These are phyloP conservation scores for Lepidurus apus DNA, from an alignment of 1,140 invertebrate species.

Conservation along the genomic window DNA sequence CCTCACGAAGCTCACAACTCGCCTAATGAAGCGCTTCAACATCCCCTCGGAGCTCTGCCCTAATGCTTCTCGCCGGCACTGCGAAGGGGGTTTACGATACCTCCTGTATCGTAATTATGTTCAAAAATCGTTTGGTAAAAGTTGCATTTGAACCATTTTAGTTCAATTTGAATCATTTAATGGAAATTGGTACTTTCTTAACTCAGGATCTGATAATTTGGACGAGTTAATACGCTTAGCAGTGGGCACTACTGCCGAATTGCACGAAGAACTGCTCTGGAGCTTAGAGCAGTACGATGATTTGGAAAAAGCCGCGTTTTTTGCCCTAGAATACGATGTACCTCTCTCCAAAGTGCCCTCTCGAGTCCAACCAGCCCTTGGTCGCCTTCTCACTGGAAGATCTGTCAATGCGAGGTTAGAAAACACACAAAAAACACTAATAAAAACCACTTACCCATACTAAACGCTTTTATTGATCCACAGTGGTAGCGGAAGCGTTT, in stretches of 20 bases:
- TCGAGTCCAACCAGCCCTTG: slow-evolving; percentile 44
- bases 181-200: slow-evolving; percentile 24
- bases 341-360: slow-evolving; percentile 53
- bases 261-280: slow-evolving; percentile 53
- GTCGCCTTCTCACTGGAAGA: background rate
- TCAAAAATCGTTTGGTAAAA: slow-evolving; percentile 53
- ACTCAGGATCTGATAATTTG: slow-evolving; percentile 53
- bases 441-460: too few relatives aligned
- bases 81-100: slow-evolving; percentile 59
- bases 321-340: slow-evolving; percentile 55
- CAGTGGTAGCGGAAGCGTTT: background rate
- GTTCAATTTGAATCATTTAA: slow-evolving; percentile 7
- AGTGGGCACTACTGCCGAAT: slow-evolving; percentile 49
- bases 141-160: slow-evolving; percentile 36
- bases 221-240: slow-evolving; percentile 62
- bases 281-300: slow-evolving; percentile 51
- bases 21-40: slow-evolving; percentile 57
- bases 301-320: slow-evolving; percentile 54
- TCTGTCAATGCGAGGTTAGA: background rate
- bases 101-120: slow-evolving; percentile 58
- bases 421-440: background rate
- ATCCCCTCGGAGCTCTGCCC: slow-evolving; percentile 55
- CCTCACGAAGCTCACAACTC: slow-evolving; percentile 55
- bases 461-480: background rate
- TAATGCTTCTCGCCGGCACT: slow-evolving; percentile 57